Percentiles rank a stretch among this genome's conserved stretches.
Evolutionary conservation across 2,888 invertebrate genomes (phyloP).

Genomic region (Patella caerulea): DNA sequence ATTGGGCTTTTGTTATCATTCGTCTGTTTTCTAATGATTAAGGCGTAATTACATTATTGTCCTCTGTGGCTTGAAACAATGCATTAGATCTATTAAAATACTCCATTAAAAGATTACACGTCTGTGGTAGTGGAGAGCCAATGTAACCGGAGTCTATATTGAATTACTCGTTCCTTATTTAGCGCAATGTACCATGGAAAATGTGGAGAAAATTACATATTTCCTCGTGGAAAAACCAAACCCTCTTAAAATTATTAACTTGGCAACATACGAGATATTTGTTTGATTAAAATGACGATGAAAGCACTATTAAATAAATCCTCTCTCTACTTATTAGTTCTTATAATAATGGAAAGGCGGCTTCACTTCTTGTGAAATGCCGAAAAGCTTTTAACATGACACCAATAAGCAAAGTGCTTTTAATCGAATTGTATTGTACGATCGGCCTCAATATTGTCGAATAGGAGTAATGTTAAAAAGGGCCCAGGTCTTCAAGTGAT

Average conservation of each 20-base stretch:
- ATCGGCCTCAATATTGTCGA: constrained; percentile 3
- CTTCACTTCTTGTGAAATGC: background rate
- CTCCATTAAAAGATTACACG: constrained; percentile 5
- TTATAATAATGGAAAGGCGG: constrained; percentile 4
- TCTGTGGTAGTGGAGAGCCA: background rate
- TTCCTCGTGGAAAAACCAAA: background rate
- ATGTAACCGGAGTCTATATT: too few species aligned
- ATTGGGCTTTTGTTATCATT: constrained; percentile 11
- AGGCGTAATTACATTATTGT: constrained; percentile 2
- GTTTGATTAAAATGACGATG: background rate
- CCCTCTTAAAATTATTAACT: constrained; percentile 11
- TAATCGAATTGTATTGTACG: constrained; percentile 6
- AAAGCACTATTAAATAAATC: constrained; percentile 10
- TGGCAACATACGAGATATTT: background rate
- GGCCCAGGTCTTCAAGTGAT: background rate
- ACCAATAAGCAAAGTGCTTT: constrained; percentile 9
- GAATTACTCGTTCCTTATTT: too few species aligned
- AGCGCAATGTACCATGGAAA: too few species aligned
- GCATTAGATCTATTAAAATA: constrained; percentile 9
- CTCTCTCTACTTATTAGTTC: constrained; percentile 7
- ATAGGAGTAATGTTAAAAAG: background rate
- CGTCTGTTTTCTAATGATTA: constrained; percentile 4
- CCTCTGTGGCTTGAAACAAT: background rate
- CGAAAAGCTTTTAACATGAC: constrained; percentile 7
- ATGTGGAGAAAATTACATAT: too few species aligned